Base-by-base conservation (phyloP, 1,140 invertebrate species). In the Drosophila nebulosa region DNA sequence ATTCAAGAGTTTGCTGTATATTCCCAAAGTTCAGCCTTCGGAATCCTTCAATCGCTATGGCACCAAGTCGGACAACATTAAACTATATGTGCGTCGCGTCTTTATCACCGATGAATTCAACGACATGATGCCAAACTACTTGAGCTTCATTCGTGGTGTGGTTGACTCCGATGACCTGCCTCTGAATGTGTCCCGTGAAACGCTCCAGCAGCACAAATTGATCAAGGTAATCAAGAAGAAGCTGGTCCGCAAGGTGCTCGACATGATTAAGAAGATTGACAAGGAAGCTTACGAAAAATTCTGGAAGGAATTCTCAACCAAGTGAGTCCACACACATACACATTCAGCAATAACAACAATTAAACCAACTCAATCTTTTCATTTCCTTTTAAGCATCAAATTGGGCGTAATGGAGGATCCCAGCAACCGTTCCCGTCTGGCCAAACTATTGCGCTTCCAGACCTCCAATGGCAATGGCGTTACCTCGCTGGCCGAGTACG, bases 61-160 rank as follows among this genome's bases (percentile, higher is more conserved):
- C 67, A 97, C 97, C 64, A 96, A 97, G 75, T 95, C 95, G 1
- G 98, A 99, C 90, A 97, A 98, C 91, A 99, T 99, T 79, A 99
- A 99, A 93, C 92, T 99, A 32, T 99, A 98, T 90, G 98, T 99
- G 10, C 94, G 98, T 72, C 93, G 99, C 65, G 98, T 99, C 12
- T 99, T 99, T 92, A 99, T 99, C 91, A 99, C 98, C 12, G 99
- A 99, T 85, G 98, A 99, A 93, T 99, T 99, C 93, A 98, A 98
- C 90, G 99, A 99, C 89, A 98, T 99, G 96, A 97, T 99, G 95
- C 99, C 99, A 55, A 99, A 98, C 91, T 99, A 99, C 91, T 93
- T 99, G 67, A 96, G 94, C 55, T 99, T 99, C 91, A 94, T 99
- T 58, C 95, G 96, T 74, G 99, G 99, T 84, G 96, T 99, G 68